Base-by-base conservation (phyloP, 2,113 vertebrate genomes). In the Psephotus haematonotus region DNA sequence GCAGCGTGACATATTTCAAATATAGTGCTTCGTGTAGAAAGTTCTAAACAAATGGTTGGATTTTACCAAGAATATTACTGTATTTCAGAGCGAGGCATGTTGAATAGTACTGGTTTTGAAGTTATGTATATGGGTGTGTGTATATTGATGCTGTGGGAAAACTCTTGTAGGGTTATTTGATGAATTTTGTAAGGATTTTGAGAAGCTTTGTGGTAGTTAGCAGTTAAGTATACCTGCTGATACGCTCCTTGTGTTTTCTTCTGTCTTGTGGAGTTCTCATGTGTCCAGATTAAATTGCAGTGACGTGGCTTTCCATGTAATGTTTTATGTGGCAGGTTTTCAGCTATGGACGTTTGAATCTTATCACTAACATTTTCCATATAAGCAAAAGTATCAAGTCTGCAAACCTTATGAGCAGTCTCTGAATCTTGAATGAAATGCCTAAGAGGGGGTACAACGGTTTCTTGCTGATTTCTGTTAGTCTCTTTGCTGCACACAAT, bases 61-160 rank as follows among this genome's bases (percentile, higher is more conserved):
- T 90, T 33, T 64, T 52, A 31, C 18, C 28, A 57, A 64, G 67
- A 50, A 55, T 67, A 25, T 69, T 60, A 29, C 57, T 74, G 17
- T 46, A 35, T 43, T 88, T 69, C 5, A 4, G 37, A 57, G 52
- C 7, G 43, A 62, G 50, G 16, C 59, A 41, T 68, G 31, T 17
- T 50, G 43, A 24, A 17, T 22, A 55, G 69, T 62, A 5, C 12
- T 33, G 39, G 49, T 67, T 39, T 37, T 29, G 16, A 63, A 82
- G 28, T 53, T 60, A 9, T 4, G 20, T 47, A 6, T 52, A 11
- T 31, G 25, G 8, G 33, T 7, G 5, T 1, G 3, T 1, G 2
- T 59, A 20, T 64, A 25, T 18, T 41, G 59, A 14, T 55, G 52
- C 19, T 64, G 18, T 31, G 28, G n/a, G 33, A 68, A 37, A 67